Evolutionary conservation across 2,113 vertebrate genomes (phyloP).

Genomic region (Seriola rivoliana): DNA sequence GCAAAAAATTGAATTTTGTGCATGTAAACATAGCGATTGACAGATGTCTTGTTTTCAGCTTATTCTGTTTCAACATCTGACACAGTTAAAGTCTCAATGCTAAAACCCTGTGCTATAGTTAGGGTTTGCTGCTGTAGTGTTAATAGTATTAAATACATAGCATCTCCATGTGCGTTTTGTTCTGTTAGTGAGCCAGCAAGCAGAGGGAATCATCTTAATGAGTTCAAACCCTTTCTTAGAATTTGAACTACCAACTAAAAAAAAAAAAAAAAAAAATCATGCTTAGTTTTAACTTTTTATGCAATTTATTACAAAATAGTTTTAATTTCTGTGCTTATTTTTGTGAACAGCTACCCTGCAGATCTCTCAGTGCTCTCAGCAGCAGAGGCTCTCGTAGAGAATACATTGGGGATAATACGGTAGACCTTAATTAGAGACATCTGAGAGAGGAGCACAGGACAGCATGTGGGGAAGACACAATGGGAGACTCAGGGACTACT

Average conservation of each 20-base stretch:
- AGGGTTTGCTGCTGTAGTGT: too few species aligned
- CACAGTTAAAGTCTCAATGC: background rate
- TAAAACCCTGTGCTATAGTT: background rate
- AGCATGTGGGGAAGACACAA: constrained; percentile 39
- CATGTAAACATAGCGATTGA: too few species aligned
- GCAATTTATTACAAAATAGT: background rate
- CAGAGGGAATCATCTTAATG: background rate
- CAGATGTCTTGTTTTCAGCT: too few species aligned
- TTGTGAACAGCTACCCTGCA: background rate
- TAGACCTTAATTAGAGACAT: constrained; percentile 60
- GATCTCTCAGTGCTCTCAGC: constrained; percentile 4
- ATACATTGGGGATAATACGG: constrained; percentile 52
- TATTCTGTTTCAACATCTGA: background rate
- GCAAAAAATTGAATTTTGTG: too few species aligned
- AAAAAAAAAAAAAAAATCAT: too few species aligned
- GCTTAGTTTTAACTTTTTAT: background rate
- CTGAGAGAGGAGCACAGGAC: constrained; percentile 40
- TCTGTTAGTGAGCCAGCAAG: background rate
- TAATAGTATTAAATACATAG: too few species aligned
- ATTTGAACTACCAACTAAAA: background rate
- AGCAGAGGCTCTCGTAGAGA: constrained; percentile 12
- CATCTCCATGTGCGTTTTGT: too few species aligned
- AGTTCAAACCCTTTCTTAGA: background rate
- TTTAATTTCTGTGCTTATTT: background rate
- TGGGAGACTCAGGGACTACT: constrained; percentile 33